Percentiles rank a stretch among this genome's conserved stretches.
phyloP scores from a whole-genome alignment of 2,888 invertebrate species.

The Iselma pallidipennis region DNA sequence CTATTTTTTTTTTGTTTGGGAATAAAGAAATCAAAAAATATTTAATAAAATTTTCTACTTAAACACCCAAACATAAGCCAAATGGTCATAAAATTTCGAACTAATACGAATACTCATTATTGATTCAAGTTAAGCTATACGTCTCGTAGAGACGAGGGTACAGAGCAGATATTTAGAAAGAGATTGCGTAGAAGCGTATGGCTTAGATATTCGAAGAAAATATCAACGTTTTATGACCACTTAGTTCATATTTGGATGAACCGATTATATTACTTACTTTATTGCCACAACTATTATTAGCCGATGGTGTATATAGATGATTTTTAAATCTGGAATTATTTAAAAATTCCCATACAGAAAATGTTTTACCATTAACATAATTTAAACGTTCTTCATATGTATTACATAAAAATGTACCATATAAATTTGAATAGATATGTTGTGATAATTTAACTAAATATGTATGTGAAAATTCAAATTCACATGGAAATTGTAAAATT shows the following conservation, averaged over 20 bases:
- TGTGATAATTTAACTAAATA: conserved; percentile 94
- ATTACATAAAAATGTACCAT: conserved; percentile 97
- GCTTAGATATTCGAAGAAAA: too few species aligned
- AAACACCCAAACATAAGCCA: neutral
- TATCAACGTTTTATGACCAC: too few species aligned
- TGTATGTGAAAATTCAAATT: conserved; percentile 93
- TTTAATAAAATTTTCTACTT: neutral
- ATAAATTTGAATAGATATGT: conserved; percentile 94
- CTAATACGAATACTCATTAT: too few species aligned
- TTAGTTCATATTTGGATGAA: too few species aligned
- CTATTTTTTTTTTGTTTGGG: conserved; percentile 60
- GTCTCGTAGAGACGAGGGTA: too few species aligned
- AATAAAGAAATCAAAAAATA: neutral
- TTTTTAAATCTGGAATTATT: conserved; percentile 80
- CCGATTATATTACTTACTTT: conserved; percentile 53
- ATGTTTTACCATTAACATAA: conserved; percentile 66
- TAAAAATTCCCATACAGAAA: conserved; percentile 89
- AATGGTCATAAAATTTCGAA: neutral
- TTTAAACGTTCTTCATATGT: conserved; percentile 73
- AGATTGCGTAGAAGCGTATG: too few species aligned
- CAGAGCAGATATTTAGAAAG: too few species aligned
- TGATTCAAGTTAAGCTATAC: too few species aligned
- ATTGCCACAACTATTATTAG: conserved; percentile 45
- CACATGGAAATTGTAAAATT: conserved; percentile 83
- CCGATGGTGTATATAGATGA: conserved; percentile 73